Conservation (phyloP, 2,888 invertebrate genomes). For the Thymelicus acteon region DNA sequence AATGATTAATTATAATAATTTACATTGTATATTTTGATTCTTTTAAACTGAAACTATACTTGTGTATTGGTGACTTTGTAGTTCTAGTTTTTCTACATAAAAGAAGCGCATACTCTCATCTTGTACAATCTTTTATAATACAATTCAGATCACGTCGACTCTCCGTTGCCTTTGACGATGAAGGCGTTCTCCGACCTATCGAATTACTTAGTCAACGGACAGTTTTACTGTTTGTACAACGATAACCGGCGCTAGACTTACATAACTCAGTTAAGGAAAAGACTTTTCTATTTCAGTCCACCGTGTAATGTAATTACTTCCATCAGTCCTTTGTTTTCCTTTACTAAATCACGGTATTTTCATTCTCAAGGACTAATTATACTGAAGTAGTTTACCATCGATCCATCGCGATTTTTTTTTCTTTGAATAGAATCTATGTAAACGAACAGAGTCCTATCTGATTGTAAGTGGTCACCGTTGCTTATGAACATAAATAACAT, state of each 20-base stretch:
- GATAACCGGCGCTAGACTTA: not conserved
- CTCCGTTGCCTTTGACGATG: slow-evolving; percentile 2
- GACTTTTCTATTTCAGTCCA: no score
- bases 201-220: slow-evolving; percentile 10
- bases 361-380: no score
- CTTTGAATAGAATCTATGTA: no score
- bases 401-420: no score
- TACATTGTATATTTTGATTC: no score
- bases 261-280: not conserved
- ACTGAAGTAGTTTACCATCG: no score
- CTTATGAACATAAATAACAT: no score
- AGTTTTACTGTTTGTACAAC: not conserved
- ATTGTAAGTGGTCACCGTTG: no score
- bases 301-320: not conserved
- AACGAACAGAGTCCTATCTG: no score
- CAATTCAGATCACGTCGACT: not conserved
- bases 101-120: not conserved
- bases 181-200: slow-evolving; percentile 5
- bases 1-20: no score
- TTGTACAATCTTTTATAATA: not conserved
- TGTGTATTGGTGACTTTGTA: not conserved
- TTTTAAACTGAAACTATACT: no score
- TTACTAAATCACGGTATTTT: not conserved
- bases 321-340: not conserved
- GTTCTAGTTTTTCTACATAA: not conserved